These are phyloP conservation scores for Parnassius orleans DNA, from an alignment of 2,888 invertebrate species.

Conservation along the genomic window DNA sequence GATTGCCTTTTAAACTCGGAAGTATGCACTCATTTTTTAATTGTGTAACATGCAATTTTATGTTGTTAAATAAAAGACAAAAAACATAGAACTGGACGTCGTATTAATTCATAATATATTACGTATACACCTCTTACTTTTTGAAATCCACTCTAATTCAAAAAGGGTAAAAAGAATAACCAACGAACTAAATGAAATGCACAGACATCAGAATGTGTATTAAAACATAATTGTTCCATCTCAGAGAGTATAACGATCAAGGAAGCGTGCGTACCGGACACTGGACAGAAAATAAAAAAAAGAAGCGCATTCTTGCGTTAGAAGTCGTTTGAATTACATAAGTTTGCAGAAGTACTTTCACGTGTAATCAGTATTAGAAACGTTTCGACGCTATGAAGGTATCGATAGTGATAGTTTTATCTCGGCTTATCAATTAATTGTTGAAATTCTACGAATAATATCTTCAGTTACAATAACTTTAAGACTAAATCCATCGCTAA, in stretches of 20 bases:
- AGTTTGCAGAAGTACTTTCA: constrained; percentile 38
- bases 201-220: constrained; percentile 14
- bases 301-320: constrained; percentile 32
- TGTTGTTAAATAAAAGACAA: not conserved
- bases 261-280: constrained; percentile 27
- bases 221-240: constrained; percentile 26
- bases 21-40: too few species aligned
- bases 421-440: too few species aligned
- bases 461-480: too few species aligned
- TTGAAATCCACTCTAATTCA: constrained; percentile 17
- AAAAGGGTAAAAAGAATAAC: constrained; percentile 13
- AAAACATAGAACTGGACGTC: not conserved
- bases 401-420: not conserved
- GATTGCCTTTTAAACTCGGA: too few species aligned
- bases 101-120: constrained; percentile 3
- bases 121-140: constrained; percentile 8
- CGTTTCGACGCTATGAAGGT: constrained; percentile 5
- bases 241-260: constrained; percentile 24
- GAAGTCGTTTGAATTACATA: constrained; percentile 34
- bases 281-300: constrained; percentile 29
- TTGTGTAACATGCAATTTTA: too few species aligned
- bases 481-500: too few species aligned
- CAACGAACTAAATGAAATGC: constrained; percentile 9
- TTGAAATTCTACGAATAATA: too few species aligned
- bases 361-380: constrained; percentile 27